Evolutionary conservation across 2,797 vertebrate genomes (phyloP).

Genomic region (Hydrolagus colliei): DNA sequence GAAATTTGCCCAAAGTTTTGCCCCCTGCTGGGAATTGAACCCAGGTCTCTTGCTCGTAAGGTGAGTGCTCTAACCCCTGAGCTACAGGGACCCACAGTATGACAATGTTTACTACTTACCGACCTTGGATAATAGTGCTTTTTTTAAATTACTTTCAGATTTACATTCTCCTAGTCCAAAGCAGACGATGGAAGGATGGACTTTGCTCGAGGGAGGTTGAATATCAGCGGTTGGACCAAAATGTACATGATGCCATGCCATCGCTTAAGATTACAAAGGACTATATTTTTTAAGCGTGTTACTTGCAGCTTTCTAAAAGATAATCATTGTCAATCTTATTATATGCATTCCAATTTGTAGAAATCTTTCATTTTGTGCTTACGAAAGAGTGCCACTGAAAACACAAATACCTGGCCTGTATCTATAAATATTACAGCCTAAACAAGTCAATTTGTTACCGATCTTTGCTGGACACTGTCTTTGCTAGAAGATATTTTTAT

Average conservation of each 20-base stretch:
- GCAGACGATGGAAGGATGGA: slow-evolving; percentile 79
- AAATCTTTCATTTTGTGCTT: not conserved
- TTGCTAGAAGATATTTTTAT: not conserved
- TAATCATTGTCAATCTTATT: not conserved
- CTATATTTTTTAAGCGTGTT: slow-evolving; percentile 76
- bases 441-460: not conserved
- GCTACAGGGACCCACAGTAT: too few relatives aligned
- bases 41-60: too few relatives aligned
- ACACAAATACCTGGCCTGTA: not conserved
- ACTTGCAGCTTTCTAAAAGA: not conserved
- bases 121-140: slow-evolving; percentile 6
- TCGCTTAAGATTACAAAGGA: slow-evolving; percentile 89
- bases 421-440: not conserved
- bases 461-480: not conserved
- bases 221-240: slow-evolving; percentile 85
- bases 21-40: too few relatives aligned
- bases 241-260: slow-evolving; percentile 89
- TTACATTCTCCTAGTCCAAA: slow-evolving; percentile 73
- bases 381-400: not conserved
- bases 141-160: slow-evolving; percentile 61
- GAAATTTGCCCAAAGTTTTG: too few relatives aligned
- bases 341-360: not conserved
- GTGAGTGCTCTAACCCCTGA: too few relatives aligned
- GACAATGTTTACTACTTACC: not conserved
- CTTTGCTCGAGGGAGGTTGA: slow-evolving; percentile 81